Percentiles rank a stretch among this genome's conserved stretches.
phyloP scores from a whole-genome alignment of 2,888 invertebrate genomes.

The Apotomis turbidana region DNA sequence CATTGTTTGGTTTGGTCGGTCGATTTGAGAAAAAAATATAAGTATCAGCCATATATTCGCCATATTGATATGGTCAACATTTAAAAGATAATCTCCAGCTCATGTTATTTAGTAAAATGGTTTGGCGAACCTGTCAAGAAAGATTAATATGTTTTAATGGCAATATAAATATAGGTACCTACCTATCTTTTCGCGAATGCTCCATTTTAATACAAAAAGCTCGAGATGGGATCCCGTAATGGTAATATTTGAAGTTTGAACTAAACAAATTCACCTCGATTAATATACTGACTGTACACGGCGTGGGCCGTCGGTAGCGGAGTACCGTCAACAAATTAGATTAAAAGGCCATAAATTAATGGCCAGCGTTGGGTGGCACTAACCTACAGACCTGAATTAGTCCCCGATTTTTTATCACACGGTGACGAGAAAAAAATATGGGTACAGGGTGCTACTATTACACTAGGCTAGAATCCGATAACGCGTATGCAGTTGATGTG shows the following conservation, averaged over 20 bases:
- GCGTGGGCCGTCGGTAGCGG: conserved; percentile 46
- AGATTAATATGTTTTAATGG: no score
- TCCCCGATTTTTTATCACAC: conserved; percentile 76
- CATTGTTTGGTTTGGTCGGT: no score
- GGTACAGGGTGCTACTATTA: conserved; percentile 61
- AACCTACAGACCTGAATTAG: conserved; percentile 76
- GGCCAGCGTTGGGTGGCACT: conserved; percentile 79
- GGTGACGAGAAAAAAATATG: conserved; percentile 73
- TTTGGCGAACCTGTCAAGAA: no score
- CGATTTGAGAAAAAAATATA: no score
- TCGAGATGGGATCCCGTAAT: no score
- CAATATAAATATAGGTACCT: no score
- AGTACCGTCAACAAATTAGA: conserved; percentile 77
- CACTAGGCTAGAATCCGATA: background rate
- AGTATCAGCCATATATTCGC: no score
- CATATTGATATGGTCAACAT: no score
- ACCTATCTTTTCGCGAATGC: no score
- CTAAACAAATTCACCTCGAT: conserved; percentile 13
- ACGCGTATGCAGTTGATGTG: background rate
- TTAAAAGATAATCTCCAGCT: no score
- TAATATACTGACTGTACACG: conserved; percentile 16
- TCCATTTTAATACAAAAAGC: no score
- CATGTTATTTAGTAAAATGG: no score
- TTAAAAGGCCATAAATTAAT: conserved; percentile 83
- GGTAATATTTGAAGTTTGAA: background rate